Percentiles rank a stretch among this genome's conserved stretches.
Conservation (phyloP, 2,113 vertebrate genomes). For the Osmerus mordax region DNA sequence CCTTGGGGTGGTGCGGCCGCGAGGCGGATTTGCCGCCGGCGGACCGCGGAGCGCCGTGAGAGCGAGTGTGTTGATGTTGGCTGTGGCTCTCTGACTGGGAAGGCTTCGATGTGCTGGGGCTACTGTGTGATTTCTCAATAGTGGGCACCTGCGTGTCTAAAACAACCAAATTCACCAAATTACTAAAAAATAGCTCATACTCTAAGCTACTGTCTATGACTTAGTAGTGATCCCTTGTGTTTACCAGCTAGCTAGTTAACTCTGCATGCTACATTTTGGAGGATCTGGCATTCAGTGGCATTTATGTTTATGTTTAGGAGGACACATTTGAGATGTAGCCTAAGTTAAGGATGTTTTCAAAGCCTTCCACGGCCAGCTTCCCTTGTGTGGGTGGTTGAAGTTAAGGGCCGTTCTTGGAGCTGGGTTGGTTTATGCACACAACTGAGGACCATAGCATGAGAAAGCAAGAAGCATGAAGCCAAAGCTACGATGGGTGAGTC, state of each 20-base stretch:
- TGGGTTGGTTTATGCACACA: constrained; percentile 55
- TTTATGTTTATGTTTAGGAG: not conserved
- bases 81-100: constrained; percentile 86
- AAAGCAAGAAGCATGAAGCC: constrained; percentile 66
- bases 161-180: constrained; percentile 75
- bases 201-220: constrained; percentile 24
- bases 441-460: constrained; percentile 52
- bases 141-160: constrained; percentile 94
- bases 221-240: not conserved
- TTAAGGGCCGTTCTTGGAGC: constrained; percentile 52
- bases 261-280: not conserved
- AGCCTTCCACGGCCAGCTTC: constrained; percentile 62
- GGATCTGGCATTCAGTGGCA: not conserved
- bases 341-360: constrained; percentile 40
- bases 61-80: constrained; percentile 83
- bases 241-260: constrained; percentile 24
- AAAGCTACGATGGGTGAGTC: constrained; percentile 56
- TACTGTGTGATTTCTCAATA: constrained; percentile 99
- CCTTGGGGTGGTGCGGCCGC: constrained; percentile 86
- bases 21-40: constrained; percentile 90
- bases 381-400: constrained; percentile 41
- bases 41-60: constrained; percentile 86
- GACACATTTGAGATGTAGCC: not conserved
- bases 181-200: constrained; percentile 39
- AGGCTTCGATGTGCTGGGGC: constrained; percentile 92